A percentile compares a stretch with the other conserved stretches of the same genome.
Evolutionary conservation across 2,113 vertebrate genomes (phyloP).

Genomic region (Choloepus hoffmanni): DNA sequence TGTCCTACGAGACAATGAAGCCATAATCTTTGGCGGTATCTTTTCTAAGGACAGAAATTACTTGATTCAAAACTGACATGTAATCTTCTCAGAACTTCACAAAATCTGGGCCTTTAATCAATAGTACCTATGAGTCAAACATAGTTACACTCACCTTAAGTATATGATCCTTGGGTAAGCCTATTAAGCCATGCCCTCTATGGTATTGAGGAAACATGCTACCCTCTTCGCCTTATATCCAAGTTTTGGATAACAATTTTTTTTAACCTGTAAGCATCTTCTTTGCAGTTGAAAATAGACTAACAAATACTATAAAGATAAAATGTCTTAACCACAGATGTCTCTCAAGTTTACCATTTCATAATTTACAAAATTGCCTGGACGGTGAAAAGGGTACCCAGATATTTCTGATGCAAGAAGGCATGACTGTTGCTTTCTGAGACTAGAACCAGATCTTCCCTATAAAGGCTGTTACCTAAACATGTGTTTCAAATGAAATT

Average conservation of each 20-base stretch:
- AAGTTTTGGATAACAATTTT: conserved; percentile 2
- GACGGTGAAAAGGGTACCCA: not conserved
- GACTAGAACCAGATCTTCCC: not conserved
- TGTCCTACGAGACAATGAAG: not conserved
- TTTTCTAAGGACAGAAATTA: not conserved
- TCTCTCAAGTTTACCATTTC: not conserved
- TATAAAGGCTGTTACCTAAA: not conserved
- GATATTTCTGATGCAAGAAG: not conserved
- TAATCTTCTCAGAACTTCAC: not conserved
- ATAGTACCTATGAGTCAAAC: not conserved
- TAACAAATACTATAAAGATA: not conserved
- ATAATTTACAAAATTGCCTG: not conserved
- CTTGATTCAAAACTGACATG: not conserved
- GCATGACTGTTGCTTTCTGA: not conserved
- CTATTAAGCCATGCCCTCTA: not conserved
- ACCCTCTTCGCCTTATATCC: not conserved
- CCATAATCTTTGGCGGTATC: not conserved
- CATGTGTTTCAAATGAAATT: conserved; percentile 26
- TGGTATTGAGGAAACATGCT: not conserved
- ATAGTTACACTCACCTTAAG: not conserved
- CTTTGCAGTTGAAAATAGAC: not conserved
- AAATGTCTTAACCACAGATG: not conserved
- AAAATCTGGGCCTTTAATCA: not conserved
- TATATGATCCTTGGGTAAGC: not conserved
- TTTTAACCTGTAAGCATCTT: not conserved